These are phyloP conservation scores for Adelphocoris suturalis DNA, from an alignment of 2,888 invertebrate genomes.

Conservation along the genomic window DNA sequence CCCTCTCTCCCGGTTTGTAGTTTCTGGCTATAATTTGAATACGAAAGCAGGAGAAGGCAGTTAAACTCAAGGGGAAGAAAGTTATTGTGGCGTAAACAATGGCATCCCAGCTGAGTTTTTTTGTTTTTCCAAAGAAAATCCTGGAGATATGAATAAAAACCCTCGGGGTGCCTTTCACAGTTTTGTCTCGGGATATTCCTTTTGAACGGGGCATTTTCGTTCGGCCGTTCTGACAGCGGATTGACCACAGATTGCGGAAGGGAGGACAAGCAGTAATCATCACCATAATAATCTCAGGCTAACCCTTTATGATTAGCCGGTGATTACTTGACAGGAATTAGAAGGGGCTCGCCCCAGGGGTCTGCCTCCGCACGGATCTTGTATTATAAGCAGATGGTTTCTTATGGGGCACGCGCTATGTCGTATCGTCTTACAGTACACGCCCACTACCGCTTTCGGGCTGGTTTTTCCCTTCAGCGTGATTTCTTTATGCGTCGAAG, in stretches of 20 bases:
- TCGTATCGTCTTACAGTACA: conserved; percentile 53
- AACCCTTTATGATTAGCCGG: conserved; percentile 51
- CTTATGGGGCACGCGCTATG: conserved; percentile 30
- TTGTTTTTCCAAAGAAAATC: neutral
- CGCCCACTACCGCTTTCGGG: conserved; percentile 48
- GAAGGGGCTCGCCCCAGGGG: conserved; percentile 31
- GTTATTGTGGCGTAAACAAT: conserved; percentile 53
- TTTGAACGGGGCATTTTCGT: neutral
- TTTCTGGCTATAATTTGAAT: conserved; percentile 50
- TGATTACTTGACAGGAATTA: conserved; percentile 40
- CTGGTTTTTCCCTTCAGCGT: neutral
- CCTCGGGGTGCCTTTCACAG: neutral
- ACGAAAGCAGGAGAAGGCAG: conserved; percentile 48
- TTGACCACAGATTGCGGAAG: conserved; percentile 27
- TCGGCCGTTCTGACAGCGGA: neutral
- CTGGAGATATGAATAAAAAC: neutral
- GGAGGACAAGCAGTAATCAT: neutral
- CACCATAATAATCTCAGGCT: neutral
- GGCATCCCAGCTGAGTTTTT: conserved; percentile 1
- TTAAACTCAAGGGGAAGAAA: conserved; percentile 29
- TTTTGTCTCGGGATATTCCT: neutral
- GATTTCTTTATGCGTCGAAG: conserved; percentile 10
- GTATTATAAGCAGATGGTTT: conserved; percentile 44
- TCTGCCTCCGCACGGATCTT: conserved; percentile 5
- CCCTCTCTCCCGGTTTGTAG: neutral